Conservation (phyloP, 2,797 vertebrate species). For the Cheracebus regulus region DNA sequence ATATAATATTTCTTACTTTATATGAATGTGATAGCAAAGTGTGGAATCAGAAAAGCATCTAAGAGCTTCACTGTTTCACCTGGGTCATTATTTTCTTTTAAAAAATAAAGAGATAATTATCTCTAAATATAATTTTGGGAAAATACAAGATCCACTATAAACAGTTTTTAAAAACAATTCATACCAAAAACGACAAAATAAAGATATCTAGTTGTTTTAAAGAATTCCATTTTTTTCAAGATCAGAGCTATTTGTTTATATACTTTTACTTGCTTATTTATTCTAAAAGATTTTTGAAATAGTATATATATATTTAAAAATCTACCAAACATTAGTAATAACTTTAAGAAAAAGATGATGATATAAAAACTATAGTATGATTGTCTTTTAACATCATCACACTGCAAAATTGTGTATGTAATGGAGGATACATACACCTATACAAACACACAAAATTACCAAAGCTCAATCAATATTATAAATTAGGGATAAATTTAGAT, state of each 20-base stretch:
- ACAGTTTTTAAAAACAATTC: background rate
- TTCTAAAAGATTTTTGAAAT: background rate
- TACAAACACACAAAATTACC: background rate
- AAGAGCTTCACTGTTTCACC: background rate
- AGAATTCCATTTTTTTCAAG: background rate
- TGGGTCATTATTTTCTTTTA: conserved; percentile 5
- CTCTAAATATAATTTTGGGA: background rate
- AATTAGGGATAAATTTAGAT: background rate
- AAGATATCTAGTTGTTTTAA: background rate
- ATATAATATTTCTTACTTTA: background rate
- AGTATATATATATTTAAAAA: background rate
- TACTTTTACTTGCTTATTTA: background rate
- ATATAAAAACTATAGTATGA: background rate
- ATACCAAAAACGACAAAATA: background rate
- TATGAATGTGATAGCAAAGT: background rate
- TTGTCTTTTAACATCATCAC: conserved; percentile 9
- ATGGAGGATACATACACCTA: background rate
- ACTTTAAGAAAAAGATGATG: background rate
- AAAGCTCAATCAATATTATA: background rate
- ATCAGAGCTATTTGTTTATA: background rate
- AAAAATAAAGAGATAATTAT: conserved; percentile 26
- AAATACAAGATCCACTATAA: background rate
- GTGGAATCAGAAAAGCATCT: background rate
- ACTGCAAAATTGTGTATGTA: background rate
- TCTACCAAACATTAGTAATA: background rate